phyloP scores from a whole-genome alignment of 2,113 vertebrate species.

The Chionomys nivalis region DNA sequence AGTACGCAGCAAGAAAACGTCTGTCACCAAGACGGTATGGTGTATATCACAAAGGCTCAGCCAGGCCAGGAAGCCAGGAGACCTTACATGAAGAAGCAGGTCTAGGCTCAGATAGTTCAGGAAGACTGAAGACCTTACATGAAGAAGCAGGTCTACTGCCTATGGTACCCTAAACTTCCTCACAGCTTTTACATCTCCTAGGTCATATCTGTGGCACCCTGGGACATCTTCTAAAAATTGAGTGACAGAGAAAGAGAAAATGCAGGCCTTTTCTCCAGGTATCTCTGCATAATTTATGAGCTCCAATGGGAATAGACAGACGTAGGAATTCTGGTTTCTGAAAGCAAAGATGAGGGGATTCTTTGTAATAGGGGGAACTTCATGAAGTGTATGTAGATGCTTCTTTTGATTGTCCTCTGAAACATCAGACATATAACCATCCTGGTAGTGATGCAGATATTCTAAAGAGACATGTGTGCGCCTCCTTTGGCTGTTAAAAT shows the following conservation, averaged over 20 bases:
- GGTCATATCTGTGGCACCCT: not conserved
- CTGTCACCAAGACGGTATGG: too few relatives aligned
- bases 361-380: not conserved
- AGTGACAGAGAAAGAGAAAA: not conserved
- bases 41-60: not conserved
- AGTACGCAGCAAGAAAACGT: not conserved
- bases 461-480: not conserved
- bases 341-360: not conserved
- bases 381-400: rapidly evolving
- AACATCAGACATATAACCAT: not conserved
- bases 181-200: not conserved
- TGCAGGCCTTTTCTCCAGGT: not conserved
- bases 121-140: not conserved
- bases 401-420: not conserved
- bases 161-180: not conserved
- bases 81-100: too few relatives aligned
- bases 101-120: too few relatives aligned
- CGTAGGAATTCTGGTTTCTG: not conserved
- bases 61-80: not conserved
- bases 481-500: too few relatives aligned
- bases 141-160: not conserved
- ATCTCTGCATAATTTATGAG: not conserved
- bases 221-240: not conserved
- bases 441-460: not conserved
- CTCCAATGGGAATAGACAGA: not conserved